Evolutionary conservation across 2,888 invertebrate genomes (phyloP).

Genomic region (Drosophila mettleri): DNA sequence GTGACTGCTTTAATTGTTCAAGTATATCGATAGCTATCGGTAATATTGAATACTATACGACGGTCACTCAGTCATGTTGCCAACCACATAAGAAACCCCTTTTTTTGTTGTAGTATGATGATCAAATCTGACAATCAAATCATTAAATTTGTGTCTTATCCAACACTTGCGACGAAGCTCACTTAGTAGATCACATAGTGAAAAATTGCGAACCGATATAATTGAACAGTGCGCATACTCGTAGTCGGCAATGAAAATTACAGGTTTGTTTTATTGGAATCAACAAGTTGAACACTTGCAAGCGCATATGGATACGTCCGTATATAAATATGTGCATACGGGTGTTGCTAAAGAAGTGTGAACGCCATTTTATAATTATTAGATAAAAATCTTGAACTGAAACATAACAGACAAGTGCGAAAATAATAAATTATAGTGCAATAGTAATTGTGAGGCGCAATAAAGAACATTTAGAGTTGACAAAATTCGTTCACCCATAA

Average conservation of each 20-base stretch:
- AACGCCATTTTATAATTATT: slow-evolving; percentile 50
- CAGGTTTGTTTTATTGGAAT: slow-evolving; percentile 51
- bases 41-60: neutral
- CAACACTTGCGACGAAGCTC: slow-evolving; percentile 48
- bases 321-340: neutral
- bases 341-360: slow-evolving; percentile 8
- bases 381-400: slow-evolving; percentile 3
- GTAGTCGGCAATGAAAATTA: slow-evolving; percentile 57
- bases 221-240: slow-evolving; percentile 55
- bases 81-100: slow-evolving; percentile 5
- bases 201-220: slow-evolving; percentile 53
- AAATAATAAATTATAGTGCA: neutral
- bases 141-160: slow-evolving; percentile 10
- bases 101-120: slow-evolving; percentile 20
- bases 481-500: slow-evolving; percentile 21
- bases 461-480: slow-evolving; percentile 19
- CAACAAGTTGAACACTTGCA: slow-evolving; percentile 16
- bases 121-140: slow-evolving; percentile 28
- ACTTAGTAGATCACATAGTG: slow-evolving; percentile 51
- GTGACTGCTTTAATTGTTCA: neutral
- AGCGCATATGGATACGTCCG: neutral
- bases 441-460: slow-evolving; percentile 11
- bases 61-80: slow-evolving; percentile 13
- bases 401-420: neutral
- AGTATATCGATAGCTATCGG: slow-evolving; percentile 8